Evolutionary conservation across 2,797 vertebrate species (phyloP), one percentile per base, ranked within the genome.

Genomic region (Heteromormyrus szaboi): DNA sequence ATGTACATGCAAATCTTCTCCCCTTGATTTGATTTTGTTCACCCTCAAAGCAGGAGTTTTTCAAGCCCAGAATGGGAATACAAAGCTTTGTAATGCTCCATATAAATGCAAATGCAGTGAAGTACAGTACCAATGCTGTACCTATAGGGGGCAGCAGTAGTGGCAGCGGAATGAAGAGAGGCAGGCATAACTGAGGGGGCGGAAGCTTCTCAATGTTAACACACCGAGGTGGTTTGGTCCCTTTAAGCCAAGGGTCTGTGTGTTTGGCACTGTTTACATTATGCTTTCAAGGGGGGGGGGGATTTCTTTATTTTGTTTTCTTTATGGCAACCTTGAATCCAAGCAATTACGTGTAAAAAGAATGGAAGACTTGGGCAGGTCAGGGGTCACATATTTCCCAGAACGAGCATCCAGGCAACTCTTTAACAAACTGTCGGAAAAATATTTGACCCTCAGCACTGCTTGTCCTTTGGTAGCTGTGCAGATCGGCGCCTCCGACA

Each of bases 381-480:
- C 91, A 92, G 65, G 91, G 91, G 92, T 93, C 89, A 37, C 92
- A 91, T 90, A 90, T 93, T 94, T 93, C 92, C 94, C 92, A 92
- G 91, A 92, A 90, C 86, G 89, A 85, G 88, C 90, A 88, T 92
- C 91, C 90, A 89, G 90, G 88, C 62, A 1, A 54, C 89, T 91
- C 91, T 91, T 93, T 94, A 93, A 89, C 94, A 94, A 92, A 93
- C 88, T 91, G 14, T 72, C 50, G 59, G 89, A 79, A 88, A 90
- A 56, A 87, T 88, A 90, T 90, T 90, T 90, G 53, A 79, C 68
- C 87, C 84, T 83, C 48, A 76, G 87, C 59, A 29, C 53, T 88
- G 88, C 79, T 91, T 89, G 89, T 88, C 89, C 92, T 90, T 68
- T 86, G 89, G 90, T 50, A 79, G 68, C 19, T 84, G 72, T 65